Base-by-base conservation (phyloP, 35 echinoderm and acorn worm species). In the Ophioderma brevispina region DNA sequence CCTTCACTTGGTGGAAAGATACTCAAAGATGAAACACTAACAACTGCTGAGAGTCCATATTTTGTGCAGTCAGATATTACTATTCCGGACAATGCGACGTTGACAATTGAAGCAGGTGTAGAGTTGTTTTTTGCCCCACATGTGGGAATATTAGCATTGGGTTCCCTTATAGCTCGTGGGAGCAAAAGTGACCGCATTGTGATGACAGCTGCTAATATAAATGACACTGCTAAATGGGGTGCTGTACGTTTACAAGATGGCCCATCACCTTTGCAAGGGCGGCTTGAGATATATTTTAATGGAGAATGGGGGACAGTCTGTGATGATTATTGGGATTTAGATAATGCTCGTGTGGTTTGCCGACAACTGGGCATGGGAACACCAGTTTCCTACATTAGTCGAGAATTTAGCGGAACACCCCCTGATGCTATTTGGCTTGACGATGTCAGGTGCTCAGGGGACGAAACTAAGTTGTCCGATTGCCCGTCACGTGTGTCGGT, bases 351-450 rank as follows among this genome's bases (percentile, higher is more conserved):
- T 28, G 85, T 87, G n/a, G 85, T 77, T 87, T 87, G 85, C 40
- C 33, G 85, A 40, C 52, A 75, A 64, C 59, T 87, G 21, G 85
- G 85, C 1, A 39, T 88, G 70, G 76, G 41, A 28, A 32, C 38
- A 46, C 55, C 76, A 13, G 31, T 78, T 13, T 35, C 59, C 15
- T 70, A 18, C 23, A 6, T 70, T 25, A 70, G 28, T 70, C 2
- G 15, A 3, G 59, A 70, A 15, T 70, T 70, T 70, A 70, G 10
- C n/a, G 59, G 59, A 3, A 70, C 59, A 70, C 59, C 59, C 10
- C 59, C 75, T 55, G 90, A 42, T 38, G 13, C 31, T 17, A 91
- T 91, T 35, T 91, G 38, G 37, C 64, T 91, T 35, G 90, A 91
- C 52, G 82, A 85, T 32, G 59, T 91, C n/a, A 8, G 40, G 14